Percentiles rank a stretch among this genome's conserved stretches.
Conservation (phyloP, 1,140 invertebrate species). For the Acyrthosiphon pisum region DNA sequence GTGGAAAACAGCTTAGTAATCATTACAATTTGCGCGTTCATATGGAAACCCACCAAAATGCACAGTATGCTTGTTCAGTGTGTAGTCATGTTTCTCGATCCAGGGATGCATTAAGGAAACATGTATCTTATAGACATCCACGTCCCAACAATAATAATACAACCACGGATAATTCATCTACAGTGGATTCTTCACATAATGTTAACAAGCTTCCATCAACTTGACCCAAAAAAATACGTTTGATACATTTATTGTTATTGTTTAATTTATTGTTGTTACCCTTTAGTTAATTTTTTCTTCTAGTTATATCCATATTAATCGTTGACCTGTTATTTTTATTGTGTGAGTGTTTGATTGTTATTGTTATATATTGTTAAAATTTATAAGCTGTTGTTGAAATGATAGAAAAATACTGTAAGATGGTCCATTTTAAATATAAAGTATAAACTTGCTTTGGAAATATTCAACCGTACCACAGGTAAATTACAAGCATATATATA, state of each 20-base stretch:
- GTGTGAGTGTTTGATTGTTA: constrained; percentile 50
- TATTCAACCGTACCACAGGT: not conserved
- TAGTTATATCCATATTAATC: constrained; percentile 53
- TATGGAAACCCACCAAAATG: constrained; percentile 87
- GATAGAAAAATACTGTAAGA: constrained; percentile 30
- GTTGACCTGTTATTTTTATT: constrained; percentile 50
- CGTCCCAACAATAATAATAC: constrained; percentile 38
- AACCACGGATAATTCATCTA: constrained; percentile 39
- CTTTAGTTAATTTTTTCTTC: constrained; percentile 52
- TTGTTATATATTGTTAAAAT: constrained; percentile 53
- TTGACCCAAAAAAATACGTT: constrained; percentile 46
- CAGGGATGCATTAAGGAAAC: constrained; percentile 84
- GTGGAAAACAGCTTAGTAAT: constrained; percentile 86
- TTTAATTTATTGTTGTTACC: constrained; percentile 56
- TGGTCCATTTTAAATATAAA: constrained; percentile 19
- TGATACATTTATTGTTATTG: constrained; percentile 52
- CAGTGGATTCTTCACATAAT: constrained; percentile 43
- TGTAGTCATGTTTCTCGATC: constrained; percentile 85
- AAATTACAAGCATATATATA: not conserved
- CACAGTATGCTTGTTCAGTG: constrained; percentile 79
- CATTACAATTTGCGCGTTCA: constrained; percentile 89
- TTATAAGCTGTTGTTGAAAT: constrained; percentile 22
- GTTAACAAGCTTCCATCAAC: constrained; percentile 51
- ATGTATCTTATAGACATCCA: constrained; percentile 84
- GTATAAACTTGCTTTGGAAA: constrained; percentile 8